Conservation (phyloP, 2,113 vertebrate species). For the Sander lucioperca region DNA sequence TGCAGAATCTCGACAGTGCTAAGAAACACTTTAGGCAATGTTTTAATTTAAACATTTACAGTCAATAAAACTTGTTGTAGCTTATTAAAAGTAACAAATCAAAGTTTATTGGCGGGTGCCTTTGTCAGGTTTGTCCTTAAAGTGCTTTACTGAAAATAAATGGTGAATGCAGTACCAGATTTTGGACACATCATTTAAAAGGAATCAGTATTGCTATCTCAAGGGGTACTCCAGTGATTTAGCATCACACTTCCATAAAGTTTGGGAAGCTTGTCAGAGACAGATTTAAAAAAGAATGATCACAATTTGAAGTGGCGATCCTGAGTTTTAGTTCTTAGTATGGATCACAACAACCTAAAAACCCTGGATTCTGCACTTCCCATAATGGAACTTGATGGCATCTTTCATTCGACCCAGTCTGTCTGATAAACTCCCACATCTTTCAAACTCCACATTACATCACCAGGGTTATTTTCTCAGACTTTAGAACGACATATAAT, state of each 20-base stretch:
- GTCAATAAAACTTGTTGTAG: background rate
- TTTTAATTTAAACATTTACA: background rate
- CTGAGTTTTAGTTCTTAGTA: background rate
- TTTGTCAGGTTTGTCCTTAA: background rate
- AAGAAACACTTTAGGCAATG: background rate
- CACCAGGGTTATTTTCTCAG: background rate
- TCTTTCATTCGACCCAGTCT: background rate
- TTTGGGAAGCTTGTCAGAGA: too few relatives aligned
- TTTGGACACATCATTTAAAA: background rate
- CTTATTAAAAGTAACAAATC: conserved; percentile 18
- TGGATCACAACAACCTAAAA: background rate
- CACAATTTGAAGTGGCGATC: background rate
- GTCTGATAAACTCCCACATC: background rate
- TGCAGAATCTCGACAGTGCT: background rate
- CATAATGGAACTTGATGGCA: background rate
- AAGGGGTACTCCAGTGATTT: background rate
- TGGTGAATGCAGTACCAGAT: background rate
- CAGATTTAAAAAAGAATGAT: background rate
- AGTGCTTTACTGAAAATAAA: background rate
- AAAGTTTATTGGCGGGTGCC: background rate
- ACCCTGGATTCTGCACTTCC: background rate
- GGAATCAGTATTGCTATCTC: background rate
- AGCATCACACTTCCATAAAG: background rate
- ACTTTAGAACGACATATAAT: background rate
- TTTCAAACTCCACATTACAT: background rate